Evolutionary conservation across 1,140 invertebrate species (phyloP).

Genomic region (Cydia strobilella): DNA sequence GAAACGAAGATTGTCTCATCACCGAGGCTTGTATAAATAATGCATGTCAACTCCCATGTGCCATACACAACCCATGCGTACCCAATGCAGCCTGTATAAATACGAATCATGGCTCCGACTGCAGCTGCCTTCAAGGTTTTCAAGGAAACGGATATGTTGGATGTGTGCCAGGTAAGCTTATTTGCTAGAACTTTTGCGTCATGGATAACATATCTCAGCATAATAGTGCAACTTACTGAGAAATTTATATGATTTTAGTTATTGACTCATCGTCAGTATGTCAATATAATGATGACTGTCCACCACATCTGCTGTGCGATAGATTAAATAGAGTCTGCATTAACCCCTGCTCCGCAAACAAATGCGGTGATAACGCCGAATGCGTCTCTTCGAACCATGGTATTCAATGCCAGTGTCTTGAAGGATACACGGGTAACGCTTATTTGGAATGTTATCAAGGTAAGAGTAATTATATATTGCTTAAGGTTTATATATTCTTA

Average conservation of each 20-base stretch:
- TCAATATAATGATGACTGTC: conserved; percentile 94
- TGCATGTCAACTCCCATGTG: conserved; percentile 91
- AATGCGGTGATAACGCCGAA: conserved; percentile 91
- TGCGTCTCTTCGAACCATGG: conserved; percentile 89
- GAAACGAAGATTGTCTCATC: conserved; percentile 89
- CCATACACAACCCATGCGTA: conserved; percentile 89
- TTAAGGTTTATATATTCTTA: conserved; percentile 82
- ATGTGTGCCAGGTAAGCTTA: conserved; percentile 86
- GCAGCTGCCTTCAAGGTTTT: conserved; percentile 90
- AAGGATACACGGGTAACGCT: conserved; percentile 89
- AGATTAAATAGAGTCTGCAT: conserved; percentile 90
- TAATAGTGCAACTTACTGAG: conserved; percentile 29
- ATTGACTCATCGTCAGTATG: conserved; percentile 86
- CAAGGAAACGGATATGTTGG: conserved; percentile 92
- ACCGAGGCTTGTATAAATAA: conserved; percentile 90
- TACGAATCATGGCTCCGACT: conserved; percentile 91
- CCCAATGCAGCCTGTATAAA: conserved; percentile 92
- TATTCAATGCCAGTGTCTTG: conserved; percentile 88
- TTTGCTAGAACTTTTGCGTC: conserved; percentile 35
- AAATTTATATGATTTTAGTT: conserved; percentile 76
- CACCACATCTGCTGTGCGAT: conserved; percentile 89
- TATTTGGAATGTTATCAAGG: conserved; percentile 86
- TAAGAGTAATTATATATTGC: conserved; percentile 62
- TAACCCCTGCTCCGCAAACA: conserved; percentile 90
- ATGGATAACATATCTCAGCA: conserved; percentile 26